Base-by-base conservation (phyloP, 1,140 invertebrate genomes). In the Metopolophium dirhodum region DNA sequence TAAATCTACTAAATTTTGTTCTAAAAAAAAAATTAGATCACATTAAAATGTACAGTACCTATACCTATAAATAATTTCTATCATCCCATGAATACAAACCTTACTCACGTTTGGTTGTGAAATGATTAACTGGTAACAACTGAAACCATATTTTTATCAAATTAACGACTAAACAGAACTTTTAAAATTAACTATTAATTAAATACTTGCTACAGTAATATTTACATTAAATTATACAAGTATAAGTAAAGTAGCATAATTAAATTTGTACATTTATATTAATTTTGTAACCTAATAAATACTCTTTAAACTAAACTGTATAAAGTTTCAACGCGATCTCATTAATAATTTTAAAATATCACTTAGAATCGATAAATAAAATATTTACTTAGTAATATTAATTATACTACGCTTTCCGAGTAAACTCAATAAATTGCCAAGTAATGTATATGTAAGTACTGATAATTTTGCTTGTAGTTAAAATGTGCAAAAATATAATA, bases 111-210 rank as follows among this genome's bases (percentile, higher is more conserved):
- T 14, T 77, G n/a, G 30, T 18, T 77, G 14, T 77, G 11, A n/a
- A 77, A 77, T n/a, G n/a, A 14, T 68, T 18, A 77, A 77, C 61
- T n/a, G 14, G n/a, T 35, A n/a, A n/a, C 61, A n/a, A 68, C 61
- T 68, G 1, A 77, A 77, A 77, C 4, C 4, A 77, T n/a, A 18
- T 77, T n/a, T n/a, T 77, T 77, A 77, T 77, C 14, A 77, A 77
- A 77, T 35, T 6, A 77, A n/a, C 14, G n/a, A 77, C 61, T 4
- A n/a, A 77, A 35, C 14, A 77, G 4, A 77, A 77, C 30, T n/a
- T 77, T 77, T 77, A 77, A n/a, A n/a, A 77, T n/a, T n/a, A 77
- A n/a, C n/a, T 77, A 77, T n/a, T n/a, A 77, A 77, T n/a, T 14
- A 77, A 77, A 77, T 68, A 11, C n/a, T 68, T 23, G n/a, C 30